phyloP scores from a whole-genome alignment of 2,113 vertebrate species.

The Chlorodrepanis virens region DNA sequence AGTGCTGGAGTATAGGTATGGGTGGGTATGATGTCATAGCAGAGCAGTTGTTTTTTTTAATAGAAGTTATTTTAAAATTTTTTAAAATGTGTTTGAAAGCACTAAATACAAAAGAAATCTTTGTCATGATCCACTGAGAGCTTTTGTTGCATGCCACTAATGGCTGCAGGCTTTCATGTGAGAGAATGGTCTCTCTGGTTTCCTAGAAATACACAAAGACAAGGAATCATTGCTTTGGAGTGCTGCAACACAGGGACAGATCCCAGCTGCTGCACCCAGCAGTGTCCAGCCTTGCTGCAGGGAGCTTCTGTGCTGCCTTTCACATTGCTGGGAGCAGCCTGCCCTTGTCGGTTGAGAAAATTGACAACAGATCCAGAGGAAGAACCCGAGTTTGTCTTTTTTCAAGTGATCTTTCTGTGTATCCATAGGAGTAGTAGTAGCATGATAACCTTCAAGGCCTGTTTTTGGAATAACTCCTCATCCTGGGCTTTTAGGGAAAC shows the following conservation, averaged over 20 bases:
- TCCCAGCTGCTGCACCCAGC: neutral
- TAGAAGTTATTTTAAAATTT: too few species aligned
- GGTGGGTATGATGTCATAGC: neutral
- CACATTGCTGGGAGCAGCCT: neutral
- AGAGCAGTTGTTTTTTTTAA: neutral
- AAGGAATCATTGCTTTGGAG: neutral
- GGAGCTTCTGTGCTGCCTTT: neutral
- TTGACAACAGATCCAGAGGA: neutral
- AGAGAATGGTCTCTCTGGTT: neutral
- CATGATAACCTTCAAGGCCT: neutral
- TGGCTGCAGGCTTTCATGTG: neutral
- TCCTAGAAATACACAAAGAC: neutral
- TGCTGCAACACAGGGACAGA: rapidly evolving
- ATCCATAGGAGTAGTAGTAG: neutral
- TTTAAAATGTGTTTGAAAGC: neutral
- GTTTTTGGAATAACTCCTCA: neutral
- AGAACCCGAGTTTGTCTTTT: neutral
- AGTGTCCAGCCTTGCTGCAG: neutral
- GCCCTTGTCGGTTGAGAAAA: neutral
- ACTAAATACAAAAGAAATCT: neutral
- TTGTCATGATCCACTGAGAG: neutral
- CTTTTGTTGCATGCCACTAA: neutral
- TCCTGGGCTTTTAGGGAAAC: neutral
- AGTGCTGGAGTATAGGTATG: neutral
- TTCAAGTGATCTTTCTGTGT: neutral